Evolutionary conservation across 2,888 invertebrate species (phyloP).

Genomic region (Megaustenia siamemsis): DNA sequence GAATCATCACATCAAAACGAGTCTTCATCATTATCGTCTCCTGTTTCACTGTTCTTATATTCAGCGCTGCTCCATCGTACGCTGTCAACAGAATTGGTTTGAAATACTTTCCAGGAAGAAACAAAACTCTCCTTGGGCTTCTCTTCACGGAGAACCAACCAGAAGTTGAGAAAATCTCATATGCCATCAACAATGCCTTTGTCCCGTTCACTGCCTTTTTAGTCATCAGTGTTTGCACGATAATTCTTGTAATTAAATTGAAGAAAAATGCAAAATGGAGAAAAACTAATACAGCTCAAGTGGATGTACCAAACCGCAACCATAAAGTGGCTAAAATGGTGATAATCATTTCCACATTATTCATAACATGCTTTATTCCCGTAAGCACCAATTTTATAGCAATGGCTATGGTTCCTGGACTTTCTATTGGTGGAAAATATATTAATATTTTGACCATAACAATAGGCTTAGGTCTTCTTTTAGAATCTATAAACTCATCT

Average conservation of each 20-base stretch:
- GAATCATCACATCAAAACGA: not conserved
- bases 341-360: not conserved
- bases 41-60: not conserved
- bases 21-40: not conserved
- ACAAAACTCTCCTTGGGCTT: conserved; percentile 4
- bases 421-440: not conserved
- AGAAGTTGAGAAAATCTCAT: not conserved
- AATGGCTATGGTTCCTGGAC: not conserved
- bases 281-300: not conserved
- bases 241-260: not conserved
- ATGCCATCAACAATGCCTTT: conserved; percentile 2
- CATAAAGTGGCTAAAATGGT: conserved; percentile 19
- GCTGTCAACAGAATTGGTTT: not conserved
- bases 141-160: not conserved
- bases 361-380: conserved; percentile 8
- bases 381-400: not conserved
- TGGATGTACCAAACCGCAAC: not conserved
- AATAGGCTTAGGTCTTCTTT: not conserved
- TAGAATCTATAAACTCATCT: conserved; percentile 14
- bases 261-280: not conserved
- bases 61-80: not conserved
- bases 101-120: not conserved
- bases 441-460: not conserved
- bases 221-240: not conserved
- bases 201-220: not conserved